Evolutionary conservation across 2,113 vertebrate genomes (phyloP).

Genomic region (Tupaia chinensis): DNA sequence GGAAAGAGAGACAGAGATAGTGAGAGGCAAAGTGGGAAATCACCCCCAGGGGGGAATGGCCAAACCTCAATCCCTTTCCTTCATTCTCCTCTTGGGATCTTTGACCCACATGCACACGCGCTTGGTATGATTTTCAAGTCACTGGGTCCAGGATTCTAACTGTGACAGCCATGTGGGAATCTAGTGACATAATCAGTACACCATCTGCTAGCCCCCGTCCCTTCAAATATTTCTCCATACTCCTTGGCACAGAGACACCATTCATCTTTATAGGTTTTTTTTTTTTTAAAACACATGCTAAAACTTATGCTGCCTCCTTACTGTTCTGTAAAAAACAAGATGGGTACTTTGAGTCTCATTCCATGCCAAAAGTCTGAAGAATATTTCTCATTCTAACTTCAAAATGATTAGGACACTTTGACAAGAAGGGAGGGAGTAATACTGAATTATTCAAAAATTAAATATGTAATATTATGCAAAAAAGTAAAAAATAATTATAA

Average conservation of each 20-base stretch:
- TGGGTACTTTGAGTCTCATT: not conserved
- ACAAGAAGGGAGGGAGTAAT: slow-evolving; percentile 40
- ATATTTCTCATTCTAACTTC: slow-evolving; percentile 37
- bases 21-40: no score
- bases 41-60: no score
- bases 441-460: slow-evolving; percentile 68
- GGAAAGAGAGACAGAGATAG: no score
- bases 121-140: no score
- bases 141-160: no score
- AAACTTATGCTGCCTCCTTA: not conserved
- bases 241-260: not conserved
- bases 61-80: no score
- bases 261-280: not conserved
- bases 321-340: not conserved
- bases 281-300: not conserved
- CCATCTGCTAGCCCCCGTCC: no score
- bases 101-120: no score
- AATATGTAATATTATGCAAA: not conserved
- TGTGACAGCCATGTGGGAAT: no score
- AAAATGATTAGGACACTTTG: slow-evolving; percentile 61
- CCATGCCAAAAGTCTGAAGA: not conserved
- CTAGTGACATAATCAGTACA: no score
- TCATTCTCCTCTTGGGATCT: no score
- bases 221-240: not conserved
- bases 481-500: slow-evolving; percentile 52